Evolutionary conservation across 2,888 invertebrate genomes (phyloP), one percentile per base, ranked within the genome.

Genomic region (Catocala nupta): DNA sequence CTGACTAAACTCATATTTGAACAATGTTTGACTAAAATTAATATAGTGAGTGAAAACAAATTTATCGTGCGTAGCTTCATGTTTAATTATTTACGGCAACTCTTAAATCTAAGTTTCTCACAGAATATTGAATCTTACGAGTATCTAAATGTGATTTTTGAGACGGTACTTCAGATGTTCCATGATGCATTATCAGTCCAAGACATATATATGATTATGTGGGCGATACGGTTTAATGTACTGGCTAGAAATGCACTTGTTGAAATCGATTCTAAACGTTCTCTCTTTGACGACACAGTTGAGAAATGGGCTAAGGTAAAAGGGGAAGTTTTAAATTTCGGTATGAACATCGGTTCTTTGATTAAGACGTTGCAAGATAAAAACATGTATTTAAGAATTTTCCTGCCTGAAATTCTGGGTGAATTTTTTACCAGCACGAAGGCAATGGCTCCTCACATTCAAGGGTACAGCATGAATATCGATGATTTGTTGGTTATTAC

Each of bases 151-250:
- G 44, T 52, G 1, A 45, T 87, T 43, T 71, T 84, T 60, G 76
- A 80, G 43, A 56, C 47, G 9, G 62, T 86, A 43, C 43, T 83
- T 9, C 47, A 67, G 43, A 61, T 55, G 13, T 61, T 84, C 12
- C 62, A 61, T 44, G 71, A 65, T 11, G 51, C 49, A 16, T 67
- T 81, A 44, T 64, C 70, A 5, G 39, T 72, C 8, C 59, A 80
- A 43, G 74, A 81, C 52, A 75, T 75, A 13, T 86, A 85, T 60
- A 63, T 75, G 7, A 39, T 57, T n/a, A 13, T 77, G n/a, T 87
- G 84, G 87, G 63, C 76, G 10, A 65, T 86, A 47, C 58, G 68
- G 36, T 48, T 86, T 6, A 62, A 71, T 7, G 65, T 83, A 9
- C 60, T 76, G 12, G 59, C 56, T 6, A 73, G 78, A 55, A 76